These are phyloP conservation scores for Drosophila kohkoa DNA, from an alignment of 1,140 invertebrate genomes.

Conservation along the genomic window DNA sequence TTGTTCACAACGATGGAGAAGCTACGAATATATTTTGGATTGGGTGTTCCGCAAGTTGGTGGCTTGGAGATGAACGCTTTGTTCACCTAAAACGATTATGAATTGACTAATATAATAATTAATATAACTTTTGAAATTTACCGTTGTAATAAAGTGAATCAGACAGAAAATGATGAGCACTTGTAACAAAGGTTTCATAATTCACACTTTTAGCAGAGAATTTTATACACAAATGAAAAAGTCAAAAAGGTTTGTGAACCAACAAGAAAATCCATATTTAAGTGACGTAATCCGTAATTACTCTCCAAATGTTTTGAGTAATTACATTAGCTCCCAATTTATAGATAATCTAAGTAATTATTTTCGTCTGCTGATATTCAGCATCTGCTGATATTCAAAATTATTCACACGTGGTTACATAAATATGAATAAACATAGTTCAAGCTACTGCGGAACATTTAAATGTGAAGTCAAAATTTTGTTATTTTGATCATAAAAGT, in stretches of 20 bases:
- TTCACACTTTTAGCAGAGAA: conserved; percentile 2
- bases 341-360: conserved; percentile 10
- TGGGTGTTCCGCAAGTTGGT: conserved; percentile 29
- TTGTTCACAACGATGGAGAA: conserved; percentile 31
- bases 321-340: neutral
- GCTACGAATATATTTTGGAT: conserved; percentile 53
- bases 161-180: neutral
- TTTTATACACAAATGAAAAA: conserved; percentile 3
- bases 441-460: too few species aligned
- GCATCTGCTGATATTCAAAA: neutral
- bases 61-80: neutral
- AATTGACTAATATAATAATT: neutral
- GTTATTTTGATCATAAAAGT: too few species aligned
- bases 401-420: too few species aligned
- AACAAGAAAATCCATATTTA: neutral
- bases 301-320: neutral
- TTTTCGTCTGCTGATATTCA: neutral
- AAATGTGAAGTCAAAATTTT: too few species aligned
- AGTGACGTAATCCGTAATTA: neutral
- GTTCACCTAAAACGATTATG: neutral
- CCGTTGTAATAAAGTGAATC: neutral
- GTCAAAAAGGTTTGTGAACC: neutral
- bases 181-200: neutral
- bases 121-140: neutral
- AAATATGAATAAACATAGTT: too few species aligned